Percentiles rank a stretch among this genome's conserved stretches.
Evolutionary conservation across 2,888 invertebrate species (phyloP).

Genomic region (Lasioglossum marginatum): DNA sequence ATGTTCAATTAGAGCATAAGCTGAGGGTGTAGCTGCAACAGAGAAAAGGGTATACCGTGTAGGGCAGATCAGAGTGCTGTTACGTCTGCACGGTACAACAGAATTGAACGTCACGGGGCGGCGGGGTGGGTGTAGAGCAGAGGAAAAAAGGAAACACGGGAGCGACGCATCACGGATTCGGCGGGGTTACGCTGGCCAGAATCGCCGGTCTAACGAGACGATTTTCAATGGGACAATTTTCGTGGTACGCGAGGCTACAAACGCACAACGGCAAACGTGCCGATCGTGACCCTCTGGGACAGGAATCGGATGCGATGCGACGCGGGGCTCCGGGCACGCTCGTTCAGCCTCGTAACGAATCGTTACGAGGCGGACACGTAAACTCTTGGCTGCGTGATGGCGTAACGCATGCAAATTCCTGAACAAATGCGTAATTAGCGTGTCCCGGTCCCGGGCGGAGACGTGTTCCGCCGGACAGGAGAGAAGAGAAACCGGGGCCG

Average conservation of each 20-base stretch:
- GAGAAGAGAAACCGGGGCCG: slow-evolving; percentile 34
- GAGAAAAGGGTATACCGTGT: not conserved
- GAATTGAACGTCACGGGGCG: not conserved
- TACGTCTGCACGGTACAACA: not conserved
- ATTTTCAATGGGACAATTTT: slow-evolving; percentile 61
- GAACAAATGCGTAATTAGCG: slow-evolving; percentile 81
- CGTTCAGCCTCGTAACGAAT: slow-evolving; percentile 67
- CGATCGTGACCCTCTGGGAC: slow-evolving; percentile 44
- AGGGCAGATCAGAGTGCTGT: not conserved
- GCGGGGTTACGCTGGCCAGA: slow-evolving; percentile 23
- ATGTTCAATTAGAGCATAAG: not conserved
- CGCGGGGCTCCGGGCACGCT: slow-evolving; percentile 3
- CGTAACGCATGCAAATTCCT: slow-evolving; percentile 79
- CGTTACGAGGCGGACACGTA: slow-evolving; percentile 68
- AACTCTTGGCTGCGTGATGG: slow-evolving; percentile 64
- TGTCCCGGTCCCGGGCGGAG: slow-evolving; percentile 50
- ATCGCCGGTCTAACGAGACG: slow-evolving; percentile 57
- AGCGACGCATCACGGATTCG: slow-evolving; percentile 30
- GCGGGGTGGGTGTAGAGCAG: not conserved
- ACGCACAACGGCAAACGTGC: slow-evolving; percentile 33
- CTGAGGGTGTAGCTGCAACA: not conserved
- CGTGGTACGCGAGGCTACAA: slow-evolving; percentile 17
- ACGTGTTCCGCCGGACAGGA: slow-evolving; percentile 25
- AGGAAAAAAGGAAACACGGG: not conserved
- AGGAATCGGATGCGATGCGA: slow-evolving; percentile 5